Base-by-base conservation (phyloP, 2,113 vertebrate species). In the Pavo muticus region DNA sequence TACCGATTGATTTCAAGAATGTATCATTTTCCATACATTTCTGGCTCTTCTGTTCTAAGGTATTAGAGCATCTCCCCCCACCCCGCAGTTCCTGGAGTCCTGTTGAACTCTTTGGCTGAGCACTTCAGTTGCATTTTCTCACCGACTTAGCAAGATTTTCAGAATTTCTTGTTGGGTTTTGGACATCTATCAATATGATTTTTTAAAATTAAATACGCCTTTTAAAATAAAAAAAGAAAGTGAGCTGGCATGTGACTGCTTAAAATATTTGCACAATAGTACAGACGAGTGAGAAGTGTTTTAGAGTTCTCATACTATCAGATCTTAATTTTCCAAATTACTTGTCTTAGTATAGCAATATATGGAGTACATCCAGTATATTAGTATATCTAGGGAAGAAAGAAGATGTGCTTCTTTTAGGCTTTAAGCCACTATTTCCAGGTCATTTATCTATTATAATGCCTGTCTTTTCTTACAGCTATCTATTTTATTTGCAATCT, bases 1-100 rank as follows among this genome's bases (percentile, higher is more conserved):
- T 95, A 90, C 88, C 23, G 6, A 87, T 25, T 14, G 68, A 47
- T 88, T 90, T 87, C 44, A 83, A 59, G 81, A 76, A 76, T 56
- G 87, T 69, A 69, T 65, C 1, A 35, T 88, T 95, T 95, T 87
- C 93, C 79, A 29, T 2, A 85, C n/a, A 56, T 15, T 82, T 87
- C 90, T 76, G 74, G 52, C 42, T 65, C 37, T 80, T 85, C 67
- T 64, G 56, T 82, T 89, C 0, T 2, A 59, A 75, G 37, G 2
- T 84, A 15, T 78, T 71, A 75, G 32, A 83, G 29, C 39, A 69
- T 69, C n/a, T 90, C 68, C n/a, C 6, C 71, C 30, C 29, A 18
- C 40, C n/a, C 70, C 40, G 60, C 78, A 81, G 94, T 90, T 96
- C 87, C 65, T 59, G 10, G 65, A 88, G 65, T 88, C 94, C 57